These are phyloP conservation scores for Pollenia angustigena DNA, from an alignment of 2,888 invertebrate species.

Conservation along the genomic window DNA sequence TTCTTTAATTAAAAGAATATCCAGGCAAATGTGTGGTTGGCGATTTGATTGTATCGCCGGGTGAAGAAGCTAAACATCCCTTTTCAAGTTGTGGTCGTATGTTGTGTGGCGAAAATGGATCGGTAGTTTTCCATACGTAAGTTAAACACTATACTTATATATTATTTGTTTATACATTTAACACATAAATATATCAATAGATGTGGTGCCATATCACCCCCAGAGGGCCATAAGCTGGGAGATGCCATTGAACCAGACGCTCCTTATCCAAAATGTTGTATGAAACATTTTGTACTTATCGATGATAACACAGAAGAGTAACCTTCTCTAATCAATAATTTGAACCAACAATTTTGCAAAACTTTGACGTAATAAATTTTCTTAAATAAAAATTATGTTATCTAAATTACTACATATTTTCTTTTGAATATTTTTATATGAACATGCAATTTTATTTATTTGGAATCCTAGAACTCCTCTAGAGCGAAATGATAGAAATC, in stretches of 20 bases:
- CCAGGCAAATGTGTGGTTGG: conserved; percentile 38
- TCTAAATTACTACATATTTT: no score
- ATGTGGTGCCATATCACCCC: conserved; percentile 17
- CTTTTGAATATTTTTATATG: no score
- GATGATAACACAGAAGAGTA: not conserved
- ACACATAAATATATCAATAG: not conserved
- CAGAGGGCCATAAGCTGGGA: conserved; percentile 26
- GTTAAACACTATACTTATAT: not conserved
- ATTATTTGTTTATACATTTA: not conserved
- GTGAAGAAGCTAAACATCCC: conserved; percentile 3
- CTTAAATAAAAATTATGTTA: no score
- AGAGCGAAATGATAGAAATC: no score
- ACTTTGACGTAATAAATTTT: no score
- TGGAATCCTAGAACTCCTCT: no score
- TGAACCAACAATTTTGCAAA: no score
- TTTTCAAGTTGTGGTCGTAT: conserved; percentile 4
- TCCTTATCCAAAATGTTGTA: conserved; percentile 35
- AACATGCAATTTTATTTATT: no score
- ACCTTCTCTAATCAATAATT: no score
- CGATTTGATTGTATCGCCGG: conserved; percentile 19
- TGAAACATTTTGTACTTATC: conserved; percentile 17
- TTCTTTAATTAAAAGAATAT: conserved; percentile 17
- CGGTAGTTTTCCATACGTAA: conserved; percentile 14
- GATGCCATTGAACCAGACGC: conserved; percentile 4
- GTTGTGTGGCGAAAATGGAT: conserved; percentile 12